These are phyloP conservation scores for Tenrec ecaudatus DNA, from an alignment of 2,113 vertebrate genomes.

Conservation along the genomic window DNA sequence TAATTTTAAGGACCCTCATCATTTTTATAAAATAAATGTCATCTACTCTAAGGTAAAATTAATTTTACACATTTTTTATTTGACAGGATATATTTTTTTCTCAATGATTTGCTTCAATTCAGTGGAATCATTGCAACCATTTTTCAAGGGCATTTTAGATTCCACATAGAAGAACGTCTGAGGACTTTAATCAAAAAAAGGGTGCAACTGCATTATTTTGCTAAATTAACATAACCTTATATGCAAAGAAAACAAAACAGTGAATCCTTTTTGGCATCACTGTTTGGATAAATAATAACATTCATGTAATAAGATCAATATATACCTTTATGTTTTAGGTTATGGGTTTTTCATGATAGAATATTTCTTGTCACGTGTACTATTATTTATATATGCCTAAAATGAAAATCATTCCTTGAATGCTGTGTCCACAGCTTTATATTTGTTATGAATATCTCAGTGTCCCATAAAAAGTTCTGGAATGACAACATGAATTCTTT, in stretches of 20 bases:
- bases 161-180: background rate
- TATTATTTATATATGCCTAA: background rate
- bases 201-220: background rate
- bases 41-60: too few relatives aligned
- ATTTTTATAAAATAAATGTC: background rate
- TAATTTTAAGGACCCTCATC: background rate
- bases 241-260: background rate
- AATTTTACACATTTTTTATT: too few relatives aligned
- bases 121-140: background rate
- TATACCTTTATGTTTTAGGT: background rate
- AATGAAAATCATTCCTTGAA: background rate
- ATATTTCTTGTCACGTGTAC: background rate
- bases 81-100: background rate
- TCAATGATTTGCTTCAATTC: background rate
- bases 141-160: background rate
- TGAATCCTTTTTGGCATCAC: background rate
- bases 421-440: background rate
- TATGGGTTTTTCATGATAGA: background rate
- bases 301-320: background rate
- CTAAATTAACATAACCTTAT: background rate
- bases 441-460: conserved; percentile 1
- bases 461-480: background rate
- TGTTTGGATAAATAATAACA: conserved; percentile 12
- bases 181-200: background rate
- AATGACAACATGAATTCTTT: background rate